Conservation (phyloP, 2,113 vertebrate genomes). For the Excalfactoria chinensis region DNA sequence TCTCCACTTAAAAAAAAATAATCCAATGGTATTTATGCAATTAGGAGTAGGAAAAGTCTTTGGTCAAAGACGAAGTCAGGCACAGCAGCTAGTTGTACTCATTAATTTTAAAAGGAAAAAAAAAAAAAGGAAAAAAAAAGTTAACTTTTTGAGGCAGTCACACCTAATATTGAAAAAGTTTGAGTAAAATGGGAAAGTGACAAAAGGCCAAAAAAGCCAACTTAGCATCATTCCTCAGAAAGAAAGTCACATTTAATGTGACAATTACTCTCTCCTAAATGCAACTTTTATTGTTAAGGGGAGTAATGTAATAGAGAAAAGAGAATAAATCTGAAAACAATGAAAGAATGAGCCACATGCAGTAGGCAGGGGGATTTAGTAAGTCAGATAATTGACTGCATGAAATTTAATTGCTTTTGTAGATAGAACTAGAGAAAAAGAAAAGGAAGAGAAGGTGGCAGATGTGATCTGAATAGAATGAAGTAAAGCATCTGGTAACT, state of each 20-base stretch:
- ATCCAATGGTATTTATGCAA: neutral
- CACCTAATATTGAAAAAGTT: neutral
- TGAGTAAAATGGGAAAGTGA: neutral
- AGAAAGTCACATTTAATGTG: neutral
- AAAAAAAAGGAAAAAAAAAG: neutral
- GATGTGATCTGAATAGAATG: slow-evolving; percentile 35
- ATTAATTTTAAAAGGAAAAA: neutral
- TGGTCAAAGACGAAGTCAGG: neutral
- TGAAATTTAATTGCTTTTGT: slow-evolving; percentile 56
- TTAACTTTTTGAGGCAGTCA: neutral
- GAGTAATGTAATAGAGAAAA: slow-evolving; percentile 13
- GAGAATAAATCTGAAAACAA: slow-evolving; percentile 40
- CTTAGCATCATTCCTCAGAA: neutral
- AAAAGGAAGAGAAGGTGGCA: slow-evolving; percentile 30
- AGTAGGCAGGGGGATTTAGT: slow-evolving; percentile 2
- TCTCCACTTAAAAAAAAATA: neutral
- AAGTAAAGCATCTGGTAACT: neutral
- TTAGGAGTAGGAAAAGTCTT: neutral
- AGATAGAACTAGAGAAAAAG: slow-evolving; percentile 38
- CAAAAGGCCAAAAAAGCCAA: slow-evolving; percentile 46
- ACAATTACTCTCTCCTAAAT: neutral
- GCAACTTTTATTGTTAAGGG: slow-evolving; percentile 12
- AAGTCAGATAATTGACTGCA: slow-evolving; percentile 51
- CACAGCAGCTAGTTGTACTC: neutral
- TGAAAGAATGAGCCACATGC: slow-evolving; percentile 11